These are phyloP conservation scores for Elysia crispata DNA, from an alignment of 2,888 invertebrate genomes.

Conservation along the genomic window DNA sequence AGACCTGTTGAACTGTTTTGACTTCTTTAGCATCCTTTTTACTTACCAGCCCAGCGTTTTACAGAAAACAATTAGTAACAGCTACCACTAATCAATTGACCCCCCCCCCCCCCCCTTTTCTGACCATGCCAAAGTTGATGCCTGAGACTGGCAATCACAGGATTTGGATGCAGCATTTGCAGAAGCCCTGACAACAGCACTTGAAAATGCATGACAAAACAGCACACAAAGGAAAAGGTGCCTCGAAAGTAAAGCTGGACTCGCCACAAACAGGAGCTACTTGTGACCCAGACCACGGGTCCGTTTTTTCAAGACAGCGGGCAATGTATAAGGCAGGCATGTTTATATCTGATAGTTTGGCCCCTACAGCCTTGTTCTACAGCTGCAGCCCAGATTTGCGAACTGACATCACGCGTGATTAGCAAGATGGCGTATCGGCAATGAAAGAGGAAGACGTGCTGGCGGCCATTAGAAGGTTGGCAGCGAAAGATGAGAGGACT, in stretches of 20 bases:
- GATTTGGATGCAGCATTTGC: not conserved
- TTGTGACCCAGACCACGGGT: constrained; percentile 16
- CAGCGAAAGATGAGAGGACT: not conserved
- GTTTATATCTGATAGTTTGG: too few species aligned
- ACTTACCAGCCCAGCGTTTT: too few species aligned
- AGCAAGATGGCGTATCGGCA: not conserved
- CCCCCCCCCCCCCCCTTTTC: too few species aligned
- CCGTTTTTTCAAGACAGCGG: constrained; percentile 10
- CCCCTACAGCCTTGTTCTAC: too few species aligned
- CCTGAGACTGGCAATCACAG: not conserved
- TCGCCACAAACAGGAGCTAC: not conserved
- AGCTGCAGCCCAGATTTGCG: not conserved
- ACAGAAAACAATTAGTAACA: too few species aligned
- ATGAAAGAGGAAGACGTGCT: not conserved
- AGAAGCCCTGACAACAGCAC: not conserved
- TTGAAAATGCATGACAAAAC: not conserved
- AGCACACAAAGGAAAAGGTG: not conserved
- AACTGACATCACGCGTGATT: not conserved
- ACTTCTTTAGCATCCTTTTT: too few species aligned
- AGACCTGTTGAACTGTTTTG: too few species aligned
- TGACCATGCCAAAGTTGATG: not conserved
- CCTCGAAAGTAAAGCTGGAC: not conserved
- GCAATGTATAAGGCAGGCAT: too few species aligned
- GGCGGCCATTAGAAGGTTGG: not conserved
- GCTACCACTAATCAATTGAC: too few species aligned